Evolutionary conservation across 2,888 invertebrate species (phyloP), one percentile per base, ranked within the genome.

Genomic region (Ethmia dodecea): DNA sequence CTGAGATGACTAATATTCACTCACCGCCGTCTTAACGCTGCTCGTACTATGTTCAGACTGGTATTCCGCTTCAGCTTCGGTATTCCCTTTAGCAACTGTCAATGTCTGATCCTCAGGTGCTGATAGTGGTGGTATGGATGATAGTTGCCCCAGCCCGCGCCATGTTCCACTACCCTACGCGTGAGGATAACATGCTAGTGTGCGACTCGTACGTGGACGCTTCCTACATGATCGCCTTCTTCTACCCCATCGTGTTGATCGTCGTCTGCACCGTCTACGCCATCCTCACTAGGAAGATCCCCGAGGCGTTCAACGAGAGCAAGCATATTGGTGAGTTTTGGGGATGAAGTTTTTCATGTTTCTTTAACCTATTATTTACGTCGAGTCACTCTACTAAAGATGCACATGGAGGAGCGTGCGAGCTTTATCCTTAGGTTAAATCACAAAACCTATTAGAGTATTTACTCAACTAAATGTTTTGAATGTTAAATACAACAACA

Each of bases 261-360:
- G 88, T 96, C 10, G 89, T 96, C 39, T 99, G 99, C 76, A 99
- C 99, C 0, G 91, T 99, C 9, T 99, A 99, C 67, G 99, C 99
- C 0, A 92, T 98, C 0, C 90, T 97, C 29, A 98, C 97, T 0
- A 89, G 99, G 49, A 99, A 99, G 87, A 95, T 99, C 43, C 99
- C 99, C 0, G 99, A 99, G 74, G 98, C 98, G 25, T 99, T 99
- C 77, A 99, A 99, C 77, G 99, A 98, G 83, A 97, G 97, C 58
- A 97, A 97, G 81, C 96, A 97, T 81, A 97, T 97, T 55, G 98
- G 99, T 90, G 56, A 88, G 89, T 20, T 32, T 20, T 20, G 8
- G 20, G 6, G 18, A 18, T 18, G 18, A 18, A 5, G 18, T 18
- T 6, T 6, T 18, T 6, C 18, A 5, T 18, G 18, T n/a, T n/a